Evolutionary conservation across 2,888 invertebrate genomes (phyloP).

Genomic region (Drosophila neutralis): DNA sequence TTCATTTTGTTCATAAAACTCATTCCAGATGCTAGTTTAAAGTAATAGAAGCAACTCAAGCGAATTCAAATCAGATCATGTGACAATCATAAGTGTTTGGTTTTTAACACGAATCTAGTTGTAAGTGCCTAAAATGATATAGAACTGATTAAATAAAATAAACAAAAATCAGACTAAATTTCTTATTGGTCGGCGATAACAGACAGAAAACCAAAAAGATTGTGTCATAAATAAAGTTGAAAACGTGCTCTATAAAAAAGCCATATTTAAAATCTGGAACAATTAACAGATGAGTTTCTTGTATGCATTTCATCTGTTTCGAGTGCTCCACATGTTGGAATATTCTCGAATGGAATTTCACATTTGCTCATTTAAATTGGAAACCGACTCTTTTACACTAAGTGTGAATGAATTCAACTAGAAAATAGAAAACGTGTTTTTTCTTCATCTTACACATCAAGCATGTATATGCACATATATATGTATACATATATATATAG

Average conservation of each 20-base stretch:
- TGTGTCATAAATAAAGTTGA: neutral
- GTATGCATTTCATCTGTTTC: conserved; percentile 7
- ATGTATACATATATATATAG: conserved; percentile 9
- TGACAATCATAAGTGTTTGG: neutral
- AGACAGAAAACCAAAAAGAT: neutral
- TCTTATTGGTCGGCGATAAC: conserved; percentile 24
- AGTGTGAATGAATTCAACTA: conserved; percentile 64
- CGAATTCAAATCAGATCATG: neutral
- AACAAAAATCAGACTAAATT: neutral
- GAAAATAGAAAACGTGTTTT: conserved; percentile 28
- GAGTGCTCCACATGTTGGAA: conserved; percentile 25
- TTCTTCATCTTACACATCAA: conserved; percentile 9
- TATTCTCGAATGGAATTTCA: conserved; percentile 61
- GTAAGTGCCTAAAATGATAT: neutral
- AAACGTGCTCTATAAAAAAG: neutral
- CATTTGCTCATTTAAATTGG: conserved; percentile 36
- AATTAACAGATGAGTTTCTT: neutral
- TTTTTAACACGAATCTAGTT: neutral
- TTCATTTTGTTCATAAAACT: conserved; percentile 38
- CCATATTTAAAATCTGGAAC: conserved; percentile 1
- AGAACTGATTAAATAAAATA: neutral
- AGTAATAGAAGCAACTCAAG: neutral
- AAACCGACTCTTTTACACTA: conserved; percentile 52
- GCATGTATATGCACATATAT: conserved; percentile 29
- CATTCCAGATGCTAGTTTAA: neutral